phyloP scores from a whole-genome alignment of 2,113 vertebrate genomes.

The Sisor rabdophorus region DNA sequence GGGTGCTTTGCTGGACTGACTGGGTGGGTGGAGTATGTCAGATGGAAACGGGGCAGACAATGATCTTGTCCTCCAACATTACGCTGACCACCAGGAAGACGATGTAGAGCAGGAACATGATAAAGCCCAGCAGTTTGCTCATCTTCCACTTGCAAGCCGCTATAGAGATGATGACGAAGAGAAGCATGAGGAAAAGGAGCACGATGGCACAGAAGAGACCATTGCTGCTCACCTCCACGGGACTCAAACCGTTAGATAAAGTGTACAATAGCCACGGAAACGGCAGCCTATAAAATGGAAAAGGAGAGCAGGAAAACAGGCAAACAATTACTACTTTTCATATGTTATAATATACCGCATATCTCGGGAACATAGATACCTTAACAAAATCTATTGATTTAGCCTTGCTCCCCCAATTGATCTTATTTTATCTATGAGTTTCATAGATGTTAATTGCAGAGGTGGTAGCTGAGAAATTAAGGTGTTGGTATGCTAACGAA shows the following conservation, averaged over 20 bases:
- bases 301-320: background rate
- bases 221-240: constrained; percentile 67
- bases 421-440: too few relatives aligned
- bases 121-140: constrained; percentile 66
- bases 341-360: too few relatives aligned
- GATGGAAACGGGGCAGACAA: constrained; percentile 65
- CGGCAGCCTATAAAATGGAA: constrained; percentile 55
- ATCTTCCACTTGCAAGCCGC: constrained; percentile 71
- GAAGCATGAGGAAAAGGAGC: constrained; percentile 74
- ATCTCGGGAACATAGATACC: too few relatives aligned
- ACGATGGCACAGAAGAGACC: constrained; percentile 74
- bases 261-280: constrained; percentile 65
- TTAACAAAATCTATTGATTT: too few relatives aligned
- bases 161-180: constrained; percentile 72
- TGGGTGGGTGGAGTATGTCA: constrained; percentile 44
- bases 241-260: background rate
- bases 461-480: too few relatives aligned
- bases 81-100: constrained; percentile 72
- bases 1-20: constrained; percentile 17
- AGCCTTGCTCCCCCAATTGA: too few relatives aligned
- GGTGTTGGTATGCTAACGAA: too few relatives aligned
- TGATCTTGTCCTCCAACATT: constrained; percentile 65
- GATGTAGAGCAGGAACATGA: constrained; percentile 72
- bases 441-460: too few relatives aligned
- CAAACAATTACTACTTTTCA: too few relatives aligned